These are phyloP conservation scores for Alouatta palliata DNA, from an alignment of 2,113 vertebrate species.

Conservation along the genomic window DNA sequence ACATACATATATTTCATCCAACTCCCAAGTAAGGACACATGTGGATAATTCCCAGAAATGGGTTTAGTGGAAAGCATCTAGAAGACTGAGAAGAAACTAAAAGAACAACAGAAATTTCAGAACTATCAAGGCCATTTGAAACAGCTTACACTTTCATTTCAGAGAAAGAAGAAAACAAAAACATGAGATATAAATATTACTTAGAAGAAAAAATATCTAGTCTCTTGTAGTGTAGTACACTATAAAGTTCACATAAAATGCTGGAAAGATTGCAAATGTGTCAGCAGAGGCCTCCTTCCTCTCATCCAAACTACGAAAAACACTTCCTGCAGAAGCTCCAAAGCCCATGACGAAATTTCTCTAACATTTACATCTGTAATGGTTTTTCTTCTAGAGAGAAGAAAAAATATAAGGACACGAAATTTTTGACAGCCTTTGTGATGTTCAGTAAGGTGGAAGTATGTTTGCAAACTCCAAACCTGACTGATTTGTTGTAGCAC, in stretches of 20 bases:
- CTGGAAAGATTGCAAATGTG: not conserved
- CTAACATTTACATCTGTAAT: not conserved
- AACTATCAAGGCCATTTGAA: constrained; percentile 6
- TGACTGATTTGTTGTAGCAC: constrained; percentile 76
- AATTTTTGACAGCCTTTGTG: constrained; percentile 80
- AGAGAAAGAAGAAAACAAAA: not conserved
- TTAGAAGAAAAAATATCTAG: not conserved
- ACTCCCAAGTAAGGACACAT: not conserved
- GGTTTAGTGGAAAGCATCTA: not conserved
- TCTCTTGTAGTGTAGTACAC: not conserved
- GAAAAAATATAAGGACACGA: constrained; percentile 70
- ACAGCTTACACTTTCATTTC: not conserved
- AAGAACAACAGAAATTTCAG: not conserved
- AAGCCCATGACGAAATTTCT: not conserved
- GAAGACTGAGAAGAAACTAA: not conserved
- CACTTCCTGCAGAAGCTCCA: not conserved
- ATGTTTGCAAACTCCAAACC: constrained; percentile 81
- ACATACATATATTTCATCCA: not conserved
- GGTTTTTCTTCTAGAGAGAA: constrained; percentile 15
- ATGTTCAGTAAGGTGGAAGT: constrained; percentile 76
- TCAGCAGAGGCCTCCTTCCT: not conserved
- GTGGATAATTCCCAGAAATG: not conserved
- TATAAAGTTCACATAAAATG: not conserved
- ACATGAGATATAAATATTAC: not conserved
- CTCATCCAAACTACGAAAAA: not conserved